Evolutionary conservation across 2,797 vertebrate genomes (phyloP).

Genomic region (Sebastiscus tertius): DNA sequence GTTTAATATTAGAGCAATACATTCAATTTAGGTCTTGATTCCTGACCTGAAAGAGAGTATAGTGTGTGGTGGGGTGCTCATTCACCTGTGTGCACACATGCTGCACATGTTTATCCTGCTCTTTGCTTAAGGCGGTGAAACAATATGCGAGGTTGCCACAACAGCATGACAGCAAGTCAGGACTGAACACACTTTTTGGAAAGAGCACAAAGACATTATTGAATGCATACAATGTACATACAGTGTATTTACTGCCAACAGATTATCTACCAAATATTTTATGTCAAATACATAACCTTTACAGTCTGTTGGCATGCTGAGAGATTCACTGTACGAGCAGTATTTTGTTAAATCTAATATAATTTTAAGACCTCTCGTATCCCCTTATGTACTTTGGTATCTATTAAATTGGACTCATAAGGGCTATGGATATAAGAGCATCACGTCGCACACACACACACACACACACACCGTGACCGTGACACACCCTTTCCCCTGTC

Average conservation of each 20-base stretch:
- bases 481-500: background rate
- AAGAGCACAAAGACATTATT: background rate
- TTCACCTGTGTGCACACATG: constrained; percentile 16
- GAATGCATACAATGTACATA: background rate
- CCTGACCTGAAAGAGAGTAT: background rate
- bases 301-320: background rate
- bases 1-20: constrained; percentile 17
- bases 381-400: background rate
- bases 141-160: background rate
- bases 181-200: background rate
- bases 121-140: constrained; percentile 39
- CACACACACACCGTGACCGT: too few relatives aligned
- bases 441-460: background rate
- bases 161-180: constrained; percentile 15
- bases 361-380: background rate
- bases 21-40: constrained; percentile 14
- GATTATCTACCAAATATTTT: background rate
- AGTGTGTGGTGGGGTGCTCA: background rate
- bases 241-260: background rate
- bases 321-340: background rate
- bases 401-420: background rate
- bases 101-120: constrained; percentile 34
- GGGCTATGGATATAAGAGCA: background rate
- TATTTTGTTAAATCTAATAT: background rate
- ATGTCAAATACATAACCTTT: background rate